Conservation (phyloP, 2,797 vertebrate species). For the Channa striata region DNA sequence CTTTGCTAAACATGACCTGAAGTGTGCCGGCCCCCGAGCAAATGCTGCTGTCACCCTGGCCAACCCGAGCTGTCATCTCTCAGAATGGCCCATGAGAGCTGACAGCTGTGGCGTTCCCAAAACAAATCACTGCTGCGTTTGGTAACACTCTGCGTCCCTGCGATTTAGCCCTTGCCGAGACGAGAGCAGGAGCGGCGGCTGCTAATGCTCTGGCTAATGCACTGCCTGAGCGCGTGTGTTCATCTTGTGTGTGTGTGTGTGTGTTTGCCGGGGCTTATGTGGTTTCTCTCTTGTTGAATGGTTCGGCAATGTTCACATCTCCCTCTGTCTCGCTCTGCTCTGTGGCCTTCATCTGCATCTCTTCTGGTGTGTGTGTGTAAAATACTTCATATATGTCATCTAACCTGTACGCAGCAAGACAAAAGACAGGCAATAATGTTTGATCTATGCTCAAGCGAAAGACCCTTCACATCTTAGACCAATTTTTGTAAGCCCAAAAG, state of each 20-base stretch:
- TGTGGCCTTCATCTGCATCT: slow-evolving; percentile 35
- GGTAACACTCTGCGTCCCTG: slow-evolving; percentile 81
- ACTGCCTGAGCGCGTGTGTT: slow-evolving; percentile 50
- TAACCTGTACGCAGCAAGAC: slow-evolving; percentile 17
- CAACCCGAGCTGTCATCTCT: slow-evolving; percentile 80
- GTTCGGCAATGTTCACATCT: slow-evolving; percentile 43
- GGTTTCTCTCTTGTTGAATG: slow-evolving; percentile 45
- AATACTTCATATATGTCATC: slow-evolving; percentile 8
- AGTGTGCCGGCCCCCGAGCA: slow-evolving; percentile 87
- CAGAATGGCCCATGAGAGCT: slow-evolving; percentile 73
- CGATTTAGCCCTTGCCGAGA: slow-evolving; percentile 79
- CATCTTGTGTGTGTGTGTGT: slow-evolving; percentile 26
- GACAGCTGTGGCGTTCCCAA: slow-evolving; percentile 85
- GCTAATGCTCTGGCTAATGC: slow-evolving; percentile 77
- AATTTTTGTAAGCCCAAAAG: slow-evolving; percentile 13
- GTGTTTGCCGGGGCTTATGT: slow-evolving; percentile 29
- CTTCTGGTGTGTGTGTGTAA: slow-evolving; percentile 16
- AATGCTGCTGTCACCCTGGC: slow-evolving; percentile 85
- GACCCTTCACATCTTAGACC: neutral
- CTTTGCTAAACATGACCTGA: slow-evolving; percentile 88
- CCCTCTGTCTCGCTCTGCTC: slow-evolving; percentile 45
- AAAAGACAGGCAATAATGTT: neutral
- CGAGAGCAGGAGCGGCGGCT: slow-evolving; percentile 65
- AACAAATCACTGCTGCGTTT: slow-evolving; percentile 84
- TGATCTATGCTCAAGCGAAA: slow-evolving; percentile 20